Evolutionary conservation across 1,140 invertebrate species (phyloP).

Genomic region (Drosophila kurseongensis): DNA sequence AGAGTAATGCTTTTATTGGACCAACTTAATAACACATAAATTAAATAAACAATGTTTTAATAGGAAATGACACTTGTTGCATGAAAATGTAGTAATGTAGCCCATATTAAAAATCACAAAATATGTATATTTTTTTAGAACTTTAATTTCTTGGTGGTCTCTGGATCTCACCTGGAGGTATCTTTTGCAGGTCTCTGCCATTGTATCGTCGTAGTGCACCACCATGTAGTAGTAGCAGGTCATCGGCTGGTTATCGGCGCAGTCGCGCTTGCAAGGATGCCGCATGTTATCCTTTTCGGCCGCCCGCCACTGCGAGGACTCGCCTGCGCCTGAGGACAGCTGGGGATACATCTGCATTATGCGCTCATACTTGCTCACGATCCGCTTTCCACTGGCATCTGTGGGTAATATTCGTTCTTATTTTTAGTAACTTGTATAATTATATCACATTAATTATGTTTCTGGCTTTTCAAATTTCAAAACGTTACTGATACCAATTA

Average conservation of each 20-base stretch:
- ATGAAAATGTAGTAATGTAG: too few species aligned
- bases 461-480: too few species aligned
- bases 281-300: conserved; percentile 54
- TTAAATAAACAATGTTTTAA: too few species aligned
- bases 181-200: conserved; percentile 67
- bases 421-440: too few species aligned
- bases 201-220: conserved; percentile 78
- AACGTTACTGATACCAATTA: too few species aligned
- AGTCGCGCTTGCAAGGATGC: conserved; percentile 75
- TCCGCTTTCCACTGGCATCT: conserved; percentile 70
- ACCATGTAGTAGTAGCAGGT: conserved; percentile 83
- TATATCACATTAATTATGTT: too few species aligned
- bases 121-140: too few species aligned
- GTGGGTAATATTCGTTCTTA: not conserved
- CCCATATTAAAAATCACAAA: too few species aligned
- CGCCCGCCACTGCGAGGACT: conserved; percentile 66
- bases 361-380: conserved; percentile 69
- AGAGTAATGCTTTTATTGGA: too few species aligned
- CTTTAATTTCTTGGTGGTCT: not conserved
- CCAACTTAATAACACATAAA: too few species aligned
- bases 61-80: too few species aligned
- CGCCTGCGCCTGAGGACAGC: conserved; percentile 34
- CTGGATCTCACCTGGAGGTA: conserved; percentile 48
- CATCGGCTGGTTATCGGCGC: conserved; percentile 66
- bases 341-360: conserved; percentile 72